These are phyloP conservation scores for Sarcophaga caerulescens DNA, from an alignment of 2,888 invertebrate genomes.

Conservation along the genomic window DNA sequence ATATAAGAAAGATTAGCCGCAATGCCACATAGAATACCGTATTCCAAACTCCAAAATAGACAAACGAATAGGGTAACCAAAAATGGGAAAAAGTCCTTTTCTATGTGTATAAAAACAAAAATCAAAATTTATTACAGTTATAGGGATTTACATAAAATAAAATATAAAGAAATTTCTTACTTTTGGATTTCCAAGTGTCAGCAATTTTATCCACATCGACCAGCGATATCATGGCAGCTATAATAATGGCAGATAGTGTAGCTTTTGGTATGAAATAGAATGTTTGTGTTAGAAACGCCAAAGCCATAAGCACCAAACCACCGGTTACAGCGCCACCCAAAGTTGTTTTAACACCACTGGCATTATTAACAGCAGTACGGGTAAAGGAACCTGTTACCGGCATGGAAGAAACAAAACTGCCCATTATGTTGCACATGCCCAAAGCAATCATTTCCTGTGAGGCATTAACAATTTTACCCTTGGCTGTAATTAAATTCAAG, in stretches of 20 bases:
- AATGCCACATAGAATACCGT: slow-evolving; percentile 93
- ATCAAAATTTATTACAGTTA: neutral
- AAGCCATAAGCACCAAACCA: slow-evolving; percentile 88
- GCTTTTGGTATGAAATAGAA: slow-evolving; percentile 94
- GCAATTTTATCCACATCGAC: slow-evolving; percentile 86
- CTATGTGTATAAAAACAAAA: slow-evolving; percentile 80
- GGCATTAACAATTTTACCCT: slow-evolving; percentile 89
- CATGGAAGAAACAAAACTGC: slow-evolving; percentile 92
- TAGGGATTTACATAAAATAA: too few relatives aligned
- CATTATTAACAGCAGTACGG: slow-evolving; percentile 94
- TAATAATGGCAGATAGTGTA: slow-evolving; percentile 92
- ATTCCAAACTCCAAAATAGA: slow-evolving; percentile 90
- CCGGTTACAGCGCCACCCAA: slow-evolving; percentile 91
- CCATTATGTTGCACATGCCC: slow-evolving; percentile 90
- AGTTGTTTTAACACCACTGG: slow-evolving; percentile 93
- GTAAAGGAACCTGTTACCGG: slow-evolving; percentile 94
- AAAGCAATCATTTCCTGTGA: slow-evolving; percentile 95
- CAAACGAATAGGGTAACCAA: slow-evolving; percentile 92
- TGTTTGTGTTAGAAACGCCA: slow-evolving; percentile 90
- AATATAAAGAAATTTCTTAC: slow-evolving; percentile 80
- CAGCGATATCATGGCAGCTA: slow-evolving; percentile 93
- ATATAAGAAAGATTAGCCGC: slow-evolving; percentile 90
- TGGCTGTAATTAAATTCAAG: slow-evolving; percentile 82
- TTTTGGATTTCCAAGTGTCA: slow-evolving; percentile 90
- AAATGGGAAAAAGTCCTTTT: slow-evolving; percentile 92